Percentiles rank a stretch among this genome's conserved stretches.
Evolutionary conservation across 2,888 invertebrate genomes (phyloP).

Genomic region (Lapara coniferarum): DNA sequence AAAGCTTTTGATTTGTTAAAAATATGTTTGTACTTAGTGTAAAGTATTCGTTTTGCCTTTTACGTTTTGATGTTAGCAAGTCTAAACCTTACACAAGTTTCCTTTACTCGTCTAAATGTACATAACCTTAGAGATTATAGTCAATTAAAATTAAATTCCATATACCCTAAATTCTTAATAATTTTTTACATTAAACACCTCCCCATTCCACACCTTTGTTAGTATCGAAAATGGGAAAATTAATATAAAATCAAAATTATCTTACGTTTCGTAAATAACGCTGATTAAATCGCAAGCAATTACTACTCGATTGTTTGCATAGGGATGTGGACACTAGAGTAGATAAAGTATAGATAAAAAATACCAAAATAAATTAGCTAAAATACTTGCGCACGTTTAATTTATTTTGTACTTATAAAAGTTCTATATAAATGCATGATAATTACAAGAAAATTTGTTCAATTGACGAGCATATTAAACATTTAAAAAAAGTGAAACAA

Average conservation of each 20-base stretch:
- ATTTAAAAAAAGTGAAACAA: background rate
- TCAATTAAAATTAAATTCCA: no score
- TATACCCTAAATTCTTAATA: background rate
- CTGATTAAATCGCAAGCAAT: slow-evolving; percentile 11
- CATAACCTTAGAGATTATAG: no score
- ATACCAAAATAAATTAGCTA: no score
- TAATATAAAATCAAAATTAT: slow-evolving; percentile 2
- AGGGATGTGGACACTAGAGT: background rate
- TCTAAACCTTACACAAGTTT: background rate
- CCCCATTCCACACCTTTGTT: slow-evolving; percentile 11
- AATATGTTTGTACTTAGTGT: no score
- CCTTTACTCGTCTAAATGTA: no score
- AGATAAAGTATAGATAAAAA: background rate
- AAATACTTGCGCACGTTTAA: no score
- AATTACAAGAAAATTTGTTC: background rate
- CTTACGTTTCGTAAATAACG: background rate
- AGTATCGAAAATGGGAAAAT: slow-evolving; percentile 16
- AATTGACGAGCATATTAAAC: background rate
- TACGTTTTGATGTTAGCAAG: background rate
- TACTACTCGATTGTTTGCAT: slow-evolving; percentile 23
- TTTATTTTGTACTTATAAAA: no score
- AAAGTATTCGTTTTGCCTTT: background rate
- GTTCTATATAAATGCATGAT: no score
- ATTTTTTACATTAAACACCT: background rate
- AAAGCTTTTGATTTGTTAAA: no score